Conservation (phyloP, 2,113 vertebrate genomes). For the Harpagus bidentatus region DNA sequence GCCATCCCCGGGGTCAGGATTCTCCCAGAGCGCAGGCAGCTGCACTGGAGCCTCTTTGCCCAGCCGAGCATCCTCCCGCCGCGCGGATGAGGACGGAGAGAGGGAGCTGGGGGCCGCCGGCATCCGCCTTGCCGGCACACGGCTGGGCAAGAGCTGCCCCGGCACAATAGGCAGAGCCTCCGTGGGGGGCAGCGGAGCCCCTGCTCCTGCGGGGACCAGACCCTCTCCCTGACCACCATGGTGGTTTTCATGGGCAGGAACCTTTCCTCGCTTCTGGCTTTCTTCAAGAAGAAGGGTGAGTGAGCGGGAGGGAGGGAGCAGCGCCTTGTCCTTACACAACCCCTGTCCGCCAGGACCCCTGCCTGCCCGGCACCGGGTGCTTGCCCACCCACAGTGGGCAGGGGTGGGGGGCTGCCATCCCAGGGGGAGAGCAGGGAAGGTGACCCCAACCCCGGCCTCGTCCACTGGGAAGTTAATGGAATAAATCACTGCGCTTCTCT, state of each 20-base stretch:
- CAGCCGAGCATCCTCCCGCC: neutral
- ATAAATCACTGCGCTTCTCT: neutral
- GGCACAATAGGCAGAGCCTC: neutral
- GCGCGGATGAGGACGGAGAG: neutral
- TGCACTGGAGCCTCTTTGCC: neutral
- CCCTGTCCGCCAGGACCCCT: neutral
- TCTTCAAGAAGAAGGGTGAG: slow-evolving; percentile 95
- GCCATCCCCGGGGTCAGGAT: neutral
- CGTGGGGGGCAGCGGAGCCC: neutral
- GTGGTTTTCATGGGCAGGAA: slow-evolving; percentile 88
- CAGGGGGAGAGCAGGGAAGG: neutral
- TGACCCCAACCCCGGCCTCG: neutral
- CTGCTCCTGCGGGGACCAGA: neutral
- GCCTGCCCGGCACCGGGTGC: neutral
- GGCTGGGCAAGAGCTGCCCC: neutral
- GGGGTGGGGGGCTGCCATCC: neutral
- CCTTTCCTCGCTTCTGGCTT: slow-evolving; percentile 80
- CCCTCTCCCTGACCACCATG: slow-evolving; percentile 67
- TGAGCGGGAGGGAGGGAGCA: slow-evolving; percentile 23
- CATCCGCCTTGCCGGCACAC: neutral
- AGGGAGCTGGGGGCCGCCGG: neutral
- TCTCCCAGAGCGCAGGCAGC: neutral
- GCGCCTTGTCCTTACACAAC: slow-evolving; percentile 17
- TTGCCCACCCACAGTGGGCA: neutral
- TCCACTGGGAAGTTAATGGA: neutral